Conservation (phyloP, 2,888 invertebrate species). For the Chloroclysta siterata region DNA sequence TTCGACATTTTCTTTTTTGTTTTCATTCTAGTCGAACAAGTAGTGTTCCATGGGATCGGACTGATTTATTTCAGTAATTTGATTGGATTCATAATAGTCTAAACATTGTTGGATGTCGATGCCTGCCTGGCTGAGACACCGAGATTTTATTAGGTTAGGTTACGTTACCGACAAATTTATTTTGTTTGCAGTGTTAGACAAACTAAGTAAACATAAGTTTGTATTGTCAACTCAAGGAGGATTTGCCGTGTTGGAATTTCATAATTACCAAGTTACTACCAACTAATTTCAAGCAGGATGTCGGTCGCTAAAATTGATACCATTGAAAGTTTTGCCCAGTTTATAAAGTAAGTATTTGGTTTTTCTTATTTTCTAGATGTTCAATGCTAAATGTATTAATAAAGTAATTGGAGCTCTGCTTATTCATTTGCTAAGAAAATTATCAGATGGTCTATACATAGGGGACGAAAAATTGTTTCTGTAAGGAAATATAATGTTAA, state of each 20-base stretch:
- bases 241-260: background rate
- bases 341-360: slow-evolving; percentile 61
- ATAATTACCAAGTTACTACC: background rate
- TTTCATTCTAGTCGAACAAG: too few species aligned
- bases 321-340: slow-evolving; percentile 78
- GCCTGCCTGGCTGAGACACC: too few species aligned
- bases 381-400: background rate
- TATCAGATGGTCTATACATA: too few species aligned
- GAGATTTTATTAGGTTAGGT: background rate
- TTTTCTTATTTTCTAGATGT: background rate
- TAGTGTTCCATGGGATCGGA: too few species aligned
- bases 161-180: background rate
- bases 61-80: too few species aligned
- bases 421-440: background rate
- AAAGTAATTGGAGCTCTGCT: background rate
- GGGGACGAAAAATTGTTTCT: too few species aligned
- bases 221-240: background rate
- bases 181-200: background rate
- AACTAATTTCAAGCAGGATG: slow-evolving; percentile 65
- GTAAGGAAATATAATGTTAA: too few species aligned
- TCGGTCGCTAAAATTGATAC: slow-evolving; percentile 78
- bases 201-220: background rate
- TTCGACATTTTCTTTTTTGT: too few species aligned
- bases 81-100: too few species aligned
- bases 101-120: too few species aligned